Conservation (phyloP, 2,888 invertebrate species). For the Drosophila anomalata region DNA sequence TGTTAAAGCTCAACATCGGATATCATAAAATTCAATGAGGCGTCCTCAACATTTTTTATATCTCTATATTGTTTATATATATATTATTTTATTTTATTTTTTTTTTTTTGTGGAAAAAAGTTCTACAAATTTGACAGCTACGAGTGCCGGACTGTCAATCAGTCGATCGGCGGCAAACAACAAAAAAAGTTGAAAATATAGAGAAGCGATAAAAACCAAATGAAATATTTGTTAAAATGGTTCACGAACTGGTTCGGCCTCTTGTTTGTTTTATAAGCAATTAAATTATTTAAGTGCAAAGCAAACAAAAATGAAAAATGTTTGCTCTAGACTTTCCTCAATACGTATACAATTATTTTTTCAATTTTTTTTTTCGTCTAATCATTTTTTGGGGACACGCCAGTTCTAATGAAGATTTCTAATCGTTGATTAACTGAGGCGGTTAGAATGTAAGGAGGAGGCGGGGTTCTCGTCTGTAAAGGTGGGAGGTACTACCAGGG, state of each 20-base stretch:
- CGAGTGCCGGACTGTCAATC: conserved; percentile 83
- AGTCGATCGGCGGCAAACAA: conserved; percentile 59
- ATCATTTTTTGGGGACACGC: conserved; percentile 54
- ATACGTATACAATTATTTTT: neutral
- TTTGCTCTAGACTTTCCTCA: conserved; percentile 4
- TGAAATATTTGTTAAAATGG: conserved; percentile 43
- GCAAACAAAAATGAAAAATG: conserved; percentile 62
- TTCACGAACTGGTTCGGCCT: conserved; percentile 12
- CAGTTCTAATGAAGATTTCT: conserved; percentile 68
- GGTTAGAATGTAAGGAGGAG: neutral
- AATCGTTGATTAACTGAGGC: conserved; percentile 60
- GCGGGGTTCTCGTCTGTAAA: conserved; percentile 12
- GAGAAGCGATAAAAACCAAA: conserved; percentile 32
- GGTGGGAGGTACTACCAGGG: conserved; percentile 19
- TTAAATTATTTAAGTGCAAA: conserved; percentile 78
- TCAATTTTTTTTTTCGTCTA: conserved; percentile 33
- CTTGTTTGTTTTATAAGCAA: conserved; percentile 76
- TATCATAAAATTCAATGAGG: conserved; percentile 53
- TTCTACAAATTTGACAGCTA: conserved; percentile 77
- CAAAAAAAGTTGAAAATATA: conserved; percentile 29
- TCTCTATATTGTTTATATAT: neutral
- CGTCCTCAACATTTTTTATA: neutral
- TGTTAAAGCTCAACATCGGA: conserved; percentile 69
- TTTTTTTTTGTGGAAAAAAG: neutral
- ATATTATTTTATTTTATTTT: neutral